Evolutionary conservation across 2,888 invertebrate species (phyloP).

Genomic region (Hartigia nigra): DNA sequence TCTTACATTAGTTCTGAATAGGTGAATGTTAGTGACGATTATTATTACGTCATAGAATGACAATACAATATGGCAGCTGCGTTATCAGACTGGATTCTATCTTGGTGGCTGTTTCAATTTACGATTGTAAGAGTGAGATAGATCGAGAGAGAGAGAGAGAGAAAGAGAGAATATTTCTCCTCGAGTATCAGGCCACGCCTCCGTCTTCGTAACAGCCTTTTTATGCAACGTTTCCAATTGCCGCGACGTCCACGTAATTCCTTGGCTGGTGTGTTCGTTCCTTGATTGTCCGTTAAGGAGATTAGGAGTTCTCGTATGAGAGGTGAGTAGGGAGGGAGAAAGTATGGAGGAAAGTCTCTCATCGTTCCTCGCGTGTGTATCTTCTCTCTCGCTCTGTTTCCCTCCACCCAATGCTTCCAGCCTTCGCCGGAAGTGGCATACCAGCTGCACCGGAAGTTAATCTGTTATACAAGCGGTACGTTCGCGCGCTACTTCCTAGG

Average conservation of each 20-base stretch:
- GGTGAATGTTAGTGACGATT: background rate
- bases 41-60: background rate
- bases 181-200: background rate
- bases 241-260: background rate
- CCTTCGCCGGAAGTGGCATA: conserved; percentile 6
- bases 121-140: background rate
- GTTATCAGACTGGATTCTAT: background rate
- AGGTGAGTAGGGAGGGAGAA: background rate
- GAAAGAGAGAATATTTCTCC: background rate
- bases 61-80: background rate
- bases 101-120: background rate
- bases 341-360: background rate
- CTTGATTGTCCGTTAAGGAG: background rate
- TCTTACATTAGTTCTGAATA: background rate
- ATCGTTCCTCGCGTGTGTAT: background rate
- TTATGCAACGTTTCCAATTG: background rate
- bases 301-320: background rate
- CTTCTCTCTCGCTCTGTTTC: background rate
- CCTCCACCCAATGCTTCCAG: background rate
- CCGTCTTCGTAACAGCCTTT: background rate
- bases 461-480: conserved; percentile 7
- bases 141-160: too few species aligned
- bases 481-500: background rate
- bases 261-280: background rate
- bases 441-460: conserved; percentile 7